Evolutionary conservation across 1,140 invertebrate species (phyloP).

Genomic region (Drosophila eugracilis): DNA sequence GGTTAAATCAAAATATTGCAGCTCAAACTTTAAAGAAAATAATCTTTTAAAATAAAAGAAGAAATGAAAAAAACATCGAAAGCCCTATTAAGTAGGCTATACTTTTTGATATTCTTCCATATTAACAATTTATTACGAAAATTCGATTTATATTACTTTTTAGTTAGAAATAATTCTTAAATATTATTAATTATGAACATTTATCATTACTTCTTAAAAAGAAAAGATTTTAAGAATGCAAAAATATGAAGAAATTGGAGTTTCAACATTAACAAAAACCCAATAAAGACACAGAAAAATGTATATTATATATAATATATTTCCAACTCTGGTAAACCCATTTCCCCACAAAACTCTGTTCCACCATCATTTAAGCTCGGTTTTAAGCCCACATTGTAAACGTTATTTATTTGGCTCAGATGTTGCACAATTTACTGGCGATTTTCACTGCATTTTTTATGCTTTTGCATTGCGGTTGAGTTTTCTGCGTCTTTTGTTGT

Average conservation of each 20-base stretch:
- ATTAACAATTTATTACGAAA: too few relatives aligned
- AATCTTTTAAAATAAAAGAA: too few relatives aligned
- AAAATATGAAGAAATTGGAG: too few relatives aligned
- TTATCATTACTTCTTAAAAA: too few relatives aligned
- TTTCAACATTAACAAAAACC: too few relatives aligned
- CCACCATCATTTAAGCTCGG: background rate
- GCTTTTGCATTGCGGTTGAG: conserved; percentile 64
- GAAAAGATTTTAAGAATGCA: too few relatives aligned
- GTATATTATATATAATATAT: background rate
- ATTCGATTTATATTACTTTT: too few relatives aligned
- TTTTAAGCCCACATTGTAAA: conserved; percentile 18
- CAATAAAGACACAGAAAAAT: background rate
- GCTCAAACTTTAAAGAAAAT: too few relatives aligned
- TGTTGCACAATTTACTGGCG: conserved; percentile 70
- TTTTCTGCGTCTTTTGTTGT: conserved; percentile 18
- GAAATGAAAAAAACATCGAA: too few relatives aligned
- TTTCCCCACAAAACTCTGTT: background rate
- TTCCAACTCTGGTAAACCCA: background rate
- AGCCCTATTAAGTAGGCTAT: background rate
- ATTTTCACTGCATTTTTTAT: conserved; percentile 39
- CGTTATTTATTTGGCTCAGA: conserved; percentile 75
- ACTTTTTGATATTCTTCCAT: background rate
- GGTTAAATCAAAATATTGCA: too few relatives aligned
- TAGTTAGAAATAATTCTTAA: too few relatives aligned
- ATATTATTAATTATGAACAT: too few relatives aligned